phyloP scores from a whole-genome alignment of 2,113 vertebrate genomes.

The Sterna hirundo region DNA sequence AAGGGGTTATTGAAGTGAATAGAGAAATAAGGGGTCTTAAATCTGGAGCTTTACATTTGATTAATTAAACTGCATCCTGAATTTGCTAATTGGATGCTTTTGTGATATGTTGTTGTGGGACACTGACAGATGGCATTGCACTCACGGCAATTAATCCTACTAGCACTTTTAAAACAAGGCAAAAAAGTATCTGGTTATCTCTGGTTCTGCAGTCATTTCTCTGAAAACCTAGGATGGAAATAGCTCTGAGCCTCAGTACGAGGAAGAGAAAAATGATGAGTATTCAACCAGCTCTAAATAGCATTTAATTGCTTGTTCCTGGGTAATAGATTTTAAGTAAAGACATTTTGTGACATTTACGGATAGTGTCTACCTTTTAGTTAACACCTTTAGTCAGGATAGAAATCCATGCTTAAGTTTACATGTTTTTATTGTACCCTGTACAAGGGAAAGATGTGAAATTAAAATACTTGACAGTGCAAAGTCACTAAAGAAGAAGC shows the following conservation, averaged over 20 bases:
- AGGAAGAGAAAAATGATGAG: not conserved
- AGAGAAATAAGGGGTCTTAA: not conserved
- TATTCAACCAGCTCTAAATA: not conserved
- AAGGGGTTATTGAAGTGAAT: not conserved
- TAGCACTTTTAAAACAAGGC: conserved; percentile 5
- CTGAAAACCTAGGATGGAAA: conserved; percentile 14
- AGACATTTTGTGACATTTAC: not conserved
- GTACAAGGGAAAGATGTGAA: not conserved
- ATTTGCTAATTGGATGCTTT: conserved; percentile 42
- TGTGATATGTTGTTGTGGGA: not conserved
- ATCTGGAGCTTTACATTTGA: not conserved
- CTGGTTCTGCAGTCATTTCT: not conserved
- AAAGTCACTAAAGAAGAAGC: not conserved
- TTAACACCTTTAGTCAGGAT: not conserved
- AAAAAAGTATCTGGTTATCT: not conserved
- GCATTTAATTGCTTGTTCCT: conserved; percentile 10
- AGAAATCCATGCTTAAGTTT: not conserved
- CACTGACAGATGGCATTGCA: conserved; percentile 39
- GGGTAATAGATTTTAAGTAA: conserved; percentile 32
- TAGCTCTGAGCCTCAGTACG: not conserved
- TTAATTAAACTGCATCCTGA: conserved; percentile 25
- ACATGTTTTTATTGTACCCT: not conserved
- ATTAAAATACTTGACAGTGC: not conserved
- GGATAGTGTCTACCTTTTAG: not conserved
- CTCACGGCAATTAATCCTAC: conserved; percentile 13